These are phyloP conservation scores for Conus ventricosus DNA, from an alignment of 1,140 invertebrate genomes.

Conservation along the genomic window DNA sequence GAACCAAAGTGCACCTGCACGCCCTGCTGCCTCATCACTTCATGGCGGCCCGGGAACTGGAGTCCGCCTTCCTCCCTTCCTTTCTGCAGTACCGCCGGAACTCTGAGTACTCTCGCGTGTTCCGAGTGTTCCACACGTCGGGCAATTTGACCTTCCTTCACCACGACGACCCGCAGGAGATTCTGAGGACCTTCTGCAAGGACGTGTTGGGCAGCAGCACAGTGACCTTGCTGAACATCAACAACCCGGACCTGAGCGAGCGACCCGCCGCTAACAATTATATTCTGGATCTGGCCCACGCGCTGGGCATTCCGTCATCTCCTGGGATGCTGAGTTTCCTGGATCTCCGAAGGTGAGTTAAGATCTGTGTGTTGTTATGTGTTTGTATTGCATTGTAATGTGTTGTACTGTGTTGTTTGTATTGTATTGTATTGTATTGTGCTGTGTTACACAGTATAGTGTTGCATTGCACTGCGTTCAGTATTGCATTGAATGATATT, in stretches of 20 bases:
- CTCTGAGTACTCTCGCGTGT: slow-evolving; percentile 7
- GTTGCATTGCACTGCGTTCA: too few species aligned
- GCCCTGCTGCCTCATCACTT: slow-evolving; percentile 46
- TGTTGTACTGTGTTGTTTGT: too few species aligned
- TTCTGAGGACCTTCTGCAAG: slow-evolving; percentile 47
- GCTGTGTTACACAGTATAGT: too few species aligned
- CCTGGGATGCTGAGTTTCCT: slow-evolving; percentile 50
- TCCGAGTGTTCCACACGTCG: neutral
- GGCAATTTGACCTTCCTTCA: slow-evolving; percentile 38
- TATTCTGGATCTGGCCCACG: slow-evolving; percentile 41
- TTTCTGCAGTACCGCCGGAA: slow-evolving; percentile 36
- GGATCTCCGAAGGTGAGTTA: slow-evolving; percentile 40
- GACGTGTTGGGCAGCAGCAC: slow-evolving; percentile 43
- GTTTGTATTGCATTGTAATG: too few species aligned
- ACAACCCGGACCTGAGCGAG: slow-evolving; percentile 43
- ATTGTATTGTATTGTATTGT: too few species aligned
- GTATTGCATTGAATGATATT: too few species aligned
- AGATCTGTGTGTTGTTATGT: neutral
- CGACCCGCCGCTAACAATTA: slow-evolving; percentile 43
- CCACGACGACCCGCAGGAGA: slow-evolving; percentile 44
- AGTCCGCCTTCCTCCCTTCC: slow-evolving; percentile 24
- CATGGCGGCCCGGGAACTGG: slow-evolving; percentile 12
- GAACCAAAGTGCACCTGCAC: slow-evolving; percentile 40
- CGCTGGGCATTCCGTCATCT: slow-evolving; percentile 50
- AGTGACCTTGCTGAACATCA: slow-evolving; percentile 48